Percentiles rank a stretch among this genome's conserved stretches.
These are phyloP conservation scores for Liopterus haemorrhoidalis DNA, from an alignment of 2,888 invertebrate species.

Conservation along the genomic window DNA sequence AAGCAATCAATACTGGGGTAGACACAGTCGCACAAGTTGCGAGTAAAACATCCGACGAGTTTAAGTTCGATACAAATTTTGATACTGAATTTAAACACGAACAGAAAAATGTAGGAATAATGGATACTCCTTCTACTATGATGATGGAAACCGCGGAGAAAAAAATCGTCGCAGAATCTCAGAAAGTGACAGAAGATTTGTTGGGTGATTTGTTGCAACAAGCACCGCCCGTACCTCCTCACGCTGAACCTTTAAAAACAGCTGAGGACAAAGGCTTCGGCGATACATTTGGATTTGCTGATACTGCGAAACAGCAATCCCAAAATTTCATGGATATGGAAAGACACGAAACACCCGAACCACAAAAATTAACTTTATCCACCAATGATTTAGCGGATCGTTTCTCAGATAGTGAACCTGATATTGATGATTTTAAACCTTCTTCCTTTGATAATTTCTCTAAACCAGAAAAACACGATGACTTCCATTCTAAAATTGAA, in stretches of 20 bases:
- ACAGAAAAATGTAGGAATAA: conserved; percentile 22
- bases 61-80: conserved; percentile 12
- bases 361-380: conserved; percentile 11
- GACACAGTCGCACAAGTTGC: conserved; percentile 38
- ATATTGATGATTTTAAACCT: conserved; percentile 45
- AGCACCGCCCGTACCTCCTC: conserved; percentile 18
- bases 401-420: conserved; percentile 56
- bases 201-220: conserved; percentile 42
- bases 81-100: conserved; percentile 14
- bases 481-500: conserved; percentile 26
- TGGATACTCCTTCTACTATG: conserved; percentile 26
- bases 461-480: conserved; percentile 15
- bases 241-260: too few relatives aligned
- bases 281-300: too few relatives aligned
- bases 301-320: conserved; percentile 34
- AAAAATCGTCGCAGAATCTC: conserved; percentile 37
- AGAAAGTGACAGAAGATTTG: conserved; percentile 42
- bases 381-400: conserved; percentile 48
- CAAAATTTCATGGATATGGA: conserved; percentile 42
- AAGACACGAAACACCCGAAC: conserved; percentile 31
- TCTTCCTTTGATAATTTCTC: conserved; percentile 32
- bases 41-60: conserved; percentile 12
- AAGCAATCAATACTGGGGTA: conserved; percentile 45
- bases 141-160: conserved; percentile 41
- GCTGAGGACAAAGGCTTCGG: conserved; percentile 15